Evolutionary conservation across 1,140 invertebrate genomes (phyloP), one percentile per base, ranked within the genome.

Genomic region (Homarus americanus): DNA sequence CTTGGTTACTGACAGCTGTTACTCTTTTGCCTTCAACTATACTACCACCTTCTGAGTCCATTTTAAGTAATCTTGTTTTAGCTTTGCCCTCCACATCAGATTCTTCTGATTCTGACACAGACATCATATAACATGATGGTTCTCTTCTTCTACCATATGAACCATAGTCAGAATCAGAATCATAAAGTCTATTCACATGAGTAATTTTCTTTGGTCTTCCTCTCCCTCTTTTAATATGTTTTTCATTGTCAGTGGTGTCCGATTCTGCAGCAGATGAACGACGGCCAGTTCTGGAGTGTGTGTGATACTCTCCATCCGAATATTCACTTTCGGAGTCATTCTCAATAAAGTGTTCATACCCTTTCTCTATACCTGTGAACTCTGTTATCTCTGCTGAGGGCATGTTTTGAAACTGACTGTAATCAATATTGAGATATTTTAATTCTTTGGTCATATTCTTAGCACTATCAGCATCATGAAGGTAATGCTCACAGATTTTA

Each of bases 351-450:
- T 93, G 92, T 88, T 93, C 93, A 87, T 93, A 93, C 0, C 93
- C 93, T 84, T 95, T 95, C 91, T 96, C 95, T 53, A 96, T 96
- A 0, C 95, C 95, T 76, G 89, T 89, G 93, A 91, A 93, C 72
- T 93, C 92, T 41, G 92, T 92, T 32, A 93, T 86, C 66, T 95
- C 95, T 34, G 95, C 87, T 44, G 76, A 87, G 3, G 96, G 95
- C 93, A 95, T 95, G 93, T 95, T 94, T 91, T 95, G 95, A 92
- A 96, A 96, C 92, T 95, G 95, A 44, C 95, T 95, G 92, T 96
- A 96, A 93, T 96, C 96, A 80, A 96, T 96, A 87, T 96, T 96
- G 0, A 96, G 93, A 93, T 95, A 96, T 93, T 96, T 96, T 5
- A 96, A 93, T 90, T 96, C 95, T 58, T 95, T 96, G 78, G 95